Evolutionary conservation across 1,140 invertebrate species (phyloP), one percentile per base, ranked within the genome.

Genomic region (Drosophila punjabiensis): DNA sequence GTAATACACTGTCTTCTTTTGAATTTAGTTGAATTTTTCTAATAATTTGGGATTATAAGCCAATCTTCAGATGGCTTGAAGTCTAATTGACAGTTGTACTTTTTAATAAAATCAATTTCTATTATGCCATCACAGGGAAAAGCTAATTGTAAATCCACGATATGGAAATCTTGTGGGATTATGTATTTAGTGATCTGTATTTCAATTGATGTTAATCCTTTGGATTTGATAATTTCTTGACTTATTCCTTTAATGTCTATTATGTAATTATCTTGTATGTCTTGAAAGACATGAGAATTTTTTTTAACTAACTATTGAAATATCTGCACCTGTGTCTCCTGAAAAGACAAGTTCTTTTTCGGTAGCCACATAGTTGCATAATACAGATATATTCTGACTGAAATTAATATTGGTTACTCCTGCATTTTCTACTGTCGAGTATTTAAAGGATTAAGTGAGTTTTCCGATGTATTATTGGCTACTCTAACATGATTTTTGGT

Each of bases 61-160:
- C n/a, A n/a, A n/a, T n/a, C n/a, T n/a, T n/a, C n/a, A n/a, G n/a
- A n/a, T n/a, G n/a, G n/a, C n/a, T n/a, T n/a, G n/a, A n/a, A n/a
- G n/a, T n/a, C n/a, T n/a, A n/a, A n/a, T n/a, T n/a, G n/a, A n/a
- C n/a, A n/a, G n/a, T n/a, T n/a, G n/a, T n/a, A n/a, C n/a, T n/a
- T n/a, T n/a, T 71, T 56, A 32, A 59, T 69, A 33, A 69, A 61
- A 24, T 61, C 48, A 18, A 68, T 68, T 35, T 35, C 65, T 53
- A 69, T 24, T 45, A 60, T 61, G 59, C 39, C 48, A 37, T 61
- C 47, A 35, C 58, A 53, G 14, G 39, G 56, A 16, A 55, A 47
- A 35, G 59, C 28, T 16, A 70, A 62, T 10, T 53, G n/a, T 20
- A 18, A 47, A 48, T 56, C 32, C 45, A 66, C 64, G 18, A 66